Evolutionary conservation across 2,797 vertebrate species (phyloP).

Genomic region (Oryzias sinensis): DNA sequence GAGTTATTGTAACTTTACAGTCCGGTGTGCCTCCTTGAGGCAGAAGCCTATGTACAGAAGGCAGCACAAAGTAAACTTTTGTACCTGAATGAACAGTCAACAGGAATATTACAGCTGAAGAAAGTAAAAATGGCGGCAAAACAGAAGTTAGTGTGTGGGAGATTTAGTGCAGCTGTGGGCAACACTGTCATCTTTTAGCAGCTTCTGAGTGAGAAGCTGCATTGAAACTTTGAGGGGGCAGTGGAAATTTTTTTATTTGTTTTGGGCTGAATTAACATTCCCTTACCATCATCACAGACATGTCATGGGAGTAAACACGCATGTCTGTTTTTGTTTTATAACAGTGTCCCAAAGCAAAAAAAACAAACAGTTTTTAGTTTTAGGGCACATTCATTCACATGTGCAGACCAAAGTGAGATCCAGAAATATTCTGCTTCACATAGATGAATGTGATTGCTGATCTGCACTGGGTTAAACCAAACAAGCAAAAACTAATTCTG

Average conservation of each 20-base stretch:
- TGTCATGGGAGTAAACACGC: constrained; percentile 51
- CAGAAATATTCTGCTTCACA: no score
- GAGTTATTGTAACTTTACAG: constrained; percentile 58
- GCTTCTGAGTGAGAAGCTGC: constrained; percentile 62
- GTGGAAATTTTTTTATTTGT: constrained; percentile 67
- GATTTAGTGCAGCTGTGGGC: constrained; percentile 16
- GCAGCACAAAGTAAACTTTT: no score
- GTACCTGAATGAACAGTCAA: no score
- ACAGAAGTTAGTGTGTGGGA: constrained; percentile 51
- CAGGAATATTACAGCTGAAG: constrained; percentile 6
- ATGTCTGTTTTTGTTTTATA: constrained; percentile 19
- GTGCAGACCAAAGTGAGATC: no score
- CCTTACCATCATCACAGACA: constrained; percentile 49
- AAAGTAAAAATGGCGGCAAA: constrained; percentile 30
- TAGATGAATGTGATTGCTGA: no score
- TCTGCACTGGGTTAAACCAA: no score
- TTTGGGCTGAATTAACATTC: constrained; percentile 64
- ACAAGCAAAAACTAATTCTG: no score
- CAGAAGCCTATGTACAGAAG: constrained; percentile 9
- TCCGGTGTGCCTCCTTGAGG: constrained; percentile 8
- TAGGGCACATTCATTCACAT: no score
- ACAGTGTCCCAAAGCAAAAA: no score
- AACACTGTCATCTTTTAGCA: constrained; percentile 33
- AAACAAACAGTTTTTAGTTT: no score
- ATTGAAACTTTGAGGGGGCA: constrained; percentile 62